phyloP scores from a whole-genome alignment of 2,888 invertebrate genomes.

The Syritta pipiens region DNA sequence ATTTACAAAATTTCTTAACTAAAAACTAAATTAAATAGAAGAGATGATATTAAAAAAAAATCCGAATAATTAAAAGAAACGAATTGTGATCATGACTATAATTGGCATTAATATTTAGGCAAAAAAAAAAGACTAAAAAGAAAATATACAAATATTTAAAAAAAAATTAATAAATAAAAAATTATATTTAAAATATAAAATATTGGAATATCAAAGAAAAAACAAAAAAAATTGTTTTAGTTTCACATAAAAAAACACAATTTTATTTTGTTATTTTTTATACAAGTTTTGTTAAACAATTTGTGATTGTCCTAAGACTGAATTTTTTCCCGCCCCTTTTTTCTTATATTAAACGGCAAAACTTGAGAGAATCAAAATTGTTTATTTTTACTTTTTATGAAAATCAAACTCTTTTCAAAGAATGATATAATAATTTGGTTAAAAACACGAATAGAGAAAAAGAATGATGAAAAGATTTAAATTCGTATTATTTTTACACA shows the following conservation, averaged over 20 bases:
- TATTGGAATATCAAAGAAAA: constrained; percentile 44
- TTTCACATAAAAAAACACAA: constrained; percentile 26
- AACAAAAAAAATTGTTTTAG: constrained; percentile 27
- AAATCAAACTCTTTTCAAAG: background rate
- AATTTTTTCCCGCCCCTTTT: constrained; percentile 70
- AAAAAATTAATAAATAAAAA: constrained; percentile 56
- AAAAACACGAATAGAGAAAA: constrained; percentile 49
- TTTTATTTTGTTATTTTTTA: constrained; percentile 26
- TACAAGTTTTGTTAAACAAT: constrained; percentile 72
- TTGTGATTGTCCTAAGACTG: constrained; percentile 75
- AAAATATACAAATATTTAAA: constrained; percentile 66
- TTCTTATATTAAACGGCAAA: constrained; percentile 59
- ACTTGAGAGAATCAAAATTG: constrained; percentile 63
- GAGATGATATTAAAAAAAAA: too few species aligned
- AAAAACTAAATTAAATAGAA: too few species aligned
- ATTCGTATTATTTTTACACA: constrained; percentile 58
- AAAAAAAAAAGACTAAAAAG: constrained; percentile 69
- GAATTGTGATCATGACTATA: constrained; percentile 70
- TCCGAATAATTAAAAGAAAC: constrained; percentile 63
- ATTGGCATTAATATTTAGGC: constrained; percentile 70
- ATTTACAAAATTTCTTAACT: constrained; percentile 40
- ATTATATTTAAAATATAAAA: constrained; percentile 70
- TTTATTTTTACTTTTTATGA: constrained; percentile 33
- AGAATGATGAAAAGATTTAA: constrained; percentile 55
- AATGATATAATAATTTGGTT: background rate